Conservation (phyloP, 2,888 invertebrate species). For the Campaea margaritaria region DNA sequence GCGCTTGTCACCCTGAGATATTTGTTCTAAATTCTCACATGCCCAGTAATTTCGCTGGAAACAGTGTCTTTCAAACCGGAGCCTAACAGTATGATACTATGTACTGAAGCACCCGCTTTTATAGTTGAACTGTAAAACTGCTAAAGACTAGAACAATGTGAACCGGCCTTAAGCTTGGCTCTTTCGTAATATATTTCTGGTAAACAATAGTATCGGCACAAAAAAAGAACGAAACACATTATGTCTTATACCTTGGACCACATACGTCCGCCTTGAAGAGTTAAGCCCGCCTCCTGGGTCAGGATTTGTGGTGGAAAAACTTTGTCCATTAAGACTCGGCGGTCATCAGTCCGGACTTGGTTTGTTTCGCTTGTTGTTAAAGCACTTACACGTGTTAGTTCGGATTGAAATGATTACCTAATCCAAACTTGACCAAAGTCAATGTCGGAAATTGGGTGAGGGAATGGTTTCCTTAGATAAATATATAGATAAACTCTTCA, state of each 20-base stretch:
- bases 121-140: too few relatives aligned
- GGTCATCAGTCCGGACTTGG: constrained; percentile 54
- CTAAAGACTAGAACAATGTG: too few relatives aligned
- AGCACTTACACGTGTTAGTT: constrained; percentile 32
- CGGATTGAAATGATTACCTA: constrained; percentile 26
- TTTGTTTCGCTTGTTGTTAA: constrained; percentile 47
- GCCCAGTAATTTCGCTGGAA: too few relatives aligned
- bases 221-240: not conserved
- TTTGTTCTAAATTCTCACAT: too few relatives aligned
- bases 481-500: too few relatives aligned
- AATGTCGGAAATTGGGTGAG: constrained; percentile 1
- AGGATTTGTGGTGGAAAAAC: constrained; percentile 75
- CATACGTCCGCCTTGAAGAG: constrained; percentile 32
- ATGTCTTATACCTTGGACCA: constrained; percentile 38
- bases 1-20: too few relatives aligned
- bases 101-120: too few relatives aligned
- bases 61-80: too few relatives aligned
- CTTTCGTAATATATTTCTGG: too few relatives aligned
- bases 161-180: too few relatives aligned
- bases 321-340: constrained; percentile 70
- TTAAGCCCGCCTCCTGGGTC: constrained; percentile 48
- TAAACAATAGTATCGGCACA: not conserved
- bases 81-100: too few relatives aligned
- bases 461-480: too few relatives aligned
- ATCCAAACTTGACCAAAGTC: constrained; percentile 13